A percentile compares a stretch with the other conserved stretches of the same genome.
phyloP scores from a whole-genome alignment of 2,797 vertebrate species.

The Remorina albescens region DNA sequence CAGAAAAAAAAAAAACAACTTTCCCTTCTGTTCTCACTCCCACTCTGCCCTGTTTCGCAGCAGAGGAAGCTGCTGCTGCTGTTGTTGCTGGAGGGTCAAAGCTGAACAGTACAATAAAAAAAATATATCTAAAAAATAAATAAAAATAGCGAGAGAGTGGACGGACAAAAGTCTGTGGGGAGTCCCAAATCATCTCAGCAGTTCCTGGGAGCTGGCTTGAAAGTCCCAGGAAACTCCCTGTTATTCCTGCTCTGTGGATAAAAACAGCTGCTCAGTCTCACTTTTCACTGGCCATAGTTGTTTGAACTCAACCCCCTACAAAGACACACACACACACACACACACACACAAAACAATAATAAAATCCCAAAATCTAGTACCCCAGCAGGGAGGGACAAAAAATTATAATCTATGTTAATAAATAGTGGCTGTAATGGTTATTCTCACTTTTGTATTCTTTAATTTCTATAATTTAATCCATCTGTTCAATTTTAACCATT shows the following conservation, averaged over 20 bases:
- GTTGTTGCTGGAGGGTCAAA: slow-evolving; percentile 51
- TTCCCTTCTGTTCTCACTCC: slow-evolving; percentile 75
- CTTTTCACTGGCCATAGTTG: slow-evolving; percentile 54
- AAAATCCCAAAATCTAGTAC: background rate
- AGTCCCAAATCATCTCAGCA: slow-evolving; percentile 61
- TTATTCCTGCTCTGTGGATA: slow-evolving; percentile 53
- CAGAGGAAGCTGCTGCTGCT: slow-evolving; percentile 59
- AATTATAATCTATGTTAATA: background rate
- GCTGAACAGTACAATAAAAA: slow-evolving; percentile 21
- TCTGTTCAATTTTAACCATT: background rate
- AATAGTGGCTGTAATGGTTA: background rate
- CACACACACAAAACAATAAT: background rate
- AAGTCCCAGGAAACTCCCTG: slow-evolving; percentile 79
- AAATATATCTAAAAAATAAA: background rate
- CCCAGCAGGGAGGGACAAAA: background rate
- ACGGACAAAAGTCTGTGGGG: slow-evolving; percentile 63
- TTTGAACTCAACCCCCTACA: slow-evolving; percentile 55
- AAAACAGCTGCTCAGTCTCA: slow-evolving; percentile 78
- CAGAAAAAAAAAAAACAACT: slow-evolving; percentile 39
- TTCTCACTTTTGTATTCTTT: background rate
- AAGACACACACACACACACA: too few relatives aligned
- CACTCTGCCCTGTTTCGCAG: slow-evolving; percentile 65
- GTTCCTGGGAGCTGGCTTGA: slow-evolving; percentile 63
- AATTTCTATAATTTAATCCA: background rate
- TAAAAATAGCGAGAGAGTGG: slow-evolving; percentile 32